Base-by-base conservation (phyloP, 2,113 vertebrate genomes). In the Caretta caretta region DNA sequence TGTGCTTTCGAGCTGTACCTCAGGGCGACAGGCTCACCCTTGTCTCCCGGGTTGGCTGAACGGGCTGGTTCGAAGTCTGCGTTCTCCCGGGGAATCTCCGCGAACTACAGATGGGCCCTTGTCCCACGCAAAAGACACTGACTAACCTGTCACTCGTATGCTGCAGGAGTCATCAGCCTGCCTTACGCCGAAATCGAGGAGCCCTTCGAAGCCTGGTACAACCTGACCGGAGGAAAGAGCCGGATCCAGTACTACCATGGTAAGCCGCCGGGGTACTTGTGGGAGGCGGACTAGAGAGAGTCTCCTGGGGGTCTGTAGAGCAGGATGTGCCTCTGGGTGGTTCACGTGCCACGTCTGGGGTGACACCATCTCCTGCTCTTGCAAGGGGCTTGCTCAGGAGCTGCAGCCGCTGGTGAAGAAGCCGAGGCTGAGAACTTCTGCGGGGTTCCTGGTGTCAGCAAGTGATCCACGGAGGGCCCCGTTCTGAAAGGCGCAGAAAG, bases 181-280 rank as follows among this genome's bases (percentile, higher is more conserved):
- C 98, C 98, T 50, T 99, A 98, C 0, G 98, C 98, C 3, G 98
- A 99, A 93, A 99, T 99, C 2, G 97, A 98, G 93, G 98, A 99
- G 96, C 99, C 98, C 1, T 99, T 99, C 48, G 99, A 99, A 95
- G 98, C 98, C 95, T 99, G 98, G 99, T 99, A 99, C 82, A 98
- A 99, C 87, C 79, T 96, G 1, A 88, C 97, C 0, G 97, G 97
- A 35, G 97, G 98, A 42, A 98, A 98, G 91, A 99, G 98, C 94
- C 95, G 98, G 9, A 98, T 98, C 42, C 98, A 99, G 86, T 98
- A 98, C 31, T 99, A 99, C 0, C 95, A 98, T 29, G 98, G 98
- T 99, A 53, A 89, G 94, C 65, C 16, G 59, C 27, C 25, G 5
- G 13, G 35, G 35, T 16, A 5, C 10, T 14, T 19, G 51, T 20